phyloP scores from a whole-genome alignment of 2,113 vertebrate genomes.

The Orientallactaga bullata region DNA sequence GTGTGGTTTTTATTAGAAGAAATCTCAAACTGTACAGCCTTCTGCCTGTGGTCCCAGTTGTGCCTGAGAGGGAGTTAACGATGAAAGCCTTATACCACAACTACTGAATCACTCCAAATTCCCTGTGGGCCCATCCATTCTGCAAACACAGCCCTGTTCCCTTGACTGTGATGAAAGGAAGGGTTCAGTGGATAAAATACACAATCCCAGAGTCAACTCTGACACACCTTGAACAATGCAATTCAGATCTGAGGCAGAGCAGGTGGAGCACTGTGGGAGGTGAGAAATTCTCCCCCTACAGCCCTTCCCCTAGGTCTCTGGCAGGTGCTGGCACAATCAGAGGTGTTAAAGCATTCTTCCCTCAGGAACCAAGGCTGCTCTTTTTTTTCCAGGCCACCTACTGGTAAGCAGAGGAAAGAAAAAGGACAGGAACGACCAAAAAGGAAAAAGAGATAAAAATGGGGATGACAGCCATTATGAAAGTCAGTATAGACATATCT shows the following conservation, averaged over 20 bases:
- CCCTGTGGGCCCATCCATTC: slow-evolving; percentile 42
- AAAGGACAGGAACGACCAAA: not conserved
- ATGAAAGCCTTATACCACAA: slow-evolving; percentile 33
- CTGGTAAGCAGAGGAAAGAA: slow-evolving; percentile 33
- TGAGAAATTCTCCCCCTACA: not conserved
- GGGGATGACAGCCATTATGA: too few species aligned
- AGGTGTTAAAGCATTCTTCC: slow-evolving; percentile 24
- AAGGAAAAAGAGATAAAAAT: not conserved
- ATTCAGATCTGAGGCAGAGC: not conserved
- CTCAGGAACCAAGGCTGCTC: slow-evolving; percentile 9
- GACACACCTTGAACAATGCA: slow-evolving; percentile 70
- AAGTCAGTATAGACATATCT: too few species aligned
- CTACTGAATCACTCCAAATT: slow-evolving; percentile 56
- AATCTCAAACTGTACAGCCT: not conserved
- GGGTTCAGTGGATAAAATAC: slow-evolving; percentile 52
- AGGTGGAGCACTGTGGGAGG: not conserved
- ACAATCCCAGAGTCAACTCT: slow-evolving; percentile 52
- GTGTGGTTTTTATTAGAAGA: not conserved
- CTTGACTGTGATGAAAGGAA: slow-evolving; percentile 45
- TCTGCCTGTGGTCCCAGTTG: not conserved
- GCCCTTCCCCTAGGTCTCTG: not conserved
- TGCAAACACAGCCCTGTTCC: slow-evolving; percentile 36
- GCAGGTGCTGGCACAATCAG: not conserved
- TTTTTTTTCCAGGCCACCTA: slow-evolving; percentile 55
- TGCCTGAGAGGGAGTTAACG: not conserved